A percentile compares a stretch with the other conserved stretches of the same genome.
phyloP scores from a whole-genome alignment of 2,797 vertebrate species.

The Philypnodon macrostomus region DNA sequence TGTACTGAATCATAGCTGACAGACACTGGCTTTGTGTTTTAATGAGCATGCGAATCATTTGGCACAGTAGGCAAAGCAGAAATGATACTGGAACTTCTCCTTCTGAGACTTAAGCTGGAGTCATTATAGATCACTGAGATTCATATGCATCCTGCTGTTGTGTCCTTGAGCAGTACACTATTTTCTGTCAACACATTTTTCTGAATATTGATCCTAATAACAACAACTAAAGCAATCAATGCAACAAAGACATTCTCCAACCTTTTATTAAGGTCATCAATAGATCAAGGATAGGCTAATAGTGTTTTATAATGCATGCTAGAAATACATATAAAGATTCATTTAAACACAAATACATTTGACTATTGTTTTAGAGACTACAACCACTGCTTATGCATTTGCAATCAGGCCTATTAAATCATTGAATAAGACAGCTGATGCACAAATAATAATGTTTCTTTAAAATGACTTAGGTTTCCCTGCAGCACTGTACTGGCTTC shows the following conservation, averaged over 20 bases:
- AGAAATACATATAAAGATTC: too few species aligned
- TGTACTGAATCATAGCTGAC: conserved; percentile 53
- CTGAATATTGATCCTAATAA: background rate
- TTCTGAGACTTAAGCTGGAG: too few species aligned
- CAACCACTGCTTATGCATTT: too few species aligned
- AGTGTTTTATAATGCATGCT: too few species aligned
- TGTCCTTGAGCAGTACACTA: conserved; percentile 10
- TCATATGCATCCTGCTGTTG: background rate
- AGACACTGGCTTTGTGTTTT: conserved; percentile 39
- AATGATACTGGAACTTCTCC: conserved; percentile 24
- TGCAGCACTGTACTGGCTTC: conserved; percentile 37
- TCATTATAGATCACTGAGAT: too few species aligned
- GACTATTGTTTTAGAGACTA: too few species aligned
- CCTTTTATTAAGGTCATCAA: too few species aligned
- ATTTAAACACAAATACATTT: too few species aligned
- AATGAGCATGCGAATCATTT: conserved; percentile 58
- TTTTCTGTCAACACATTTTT: background rate
- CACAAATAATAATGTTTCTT: conserved; percentile 25
- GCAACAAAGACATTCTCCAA: background rate
- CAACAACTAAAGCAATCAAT: background rate
- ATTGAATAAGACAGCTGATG: conserved; percentile 33
- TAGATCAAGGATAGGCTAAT: too few species aligned
- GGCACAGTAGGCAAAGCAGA: conserved; percentile 17
- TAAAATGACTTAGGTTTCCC: conserved; percentile 30
- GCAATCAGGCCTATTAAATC: conserved; percentile 16